phyloP scores from a whole-genome alignment of 2,888 invertebrate species.

The Rosalia funebris region DNA sequence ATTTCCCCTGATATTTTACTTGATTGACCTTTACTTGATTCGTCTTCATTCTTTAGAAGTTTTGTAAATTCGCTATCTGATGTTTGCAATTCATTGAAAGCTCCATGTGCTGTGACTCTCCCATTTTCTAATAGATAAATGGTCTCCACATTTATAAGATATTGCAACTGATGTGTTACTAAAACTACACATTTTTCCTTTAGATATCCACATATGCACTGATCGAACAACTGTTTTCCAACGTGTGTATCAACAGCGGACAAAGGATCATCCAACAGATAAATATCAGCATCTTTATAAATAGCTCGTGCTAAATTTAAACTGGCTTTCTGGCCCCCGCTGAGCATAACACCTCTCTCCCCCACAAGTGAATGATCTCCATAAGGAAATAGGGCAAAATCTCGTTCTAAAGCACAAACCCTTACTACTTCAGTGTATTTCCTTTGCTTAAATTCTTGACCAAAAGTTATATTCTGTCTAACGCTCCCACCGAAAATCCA shows the following conservation, averaged over 20 bases:
- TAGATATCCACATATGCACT: constrained; percentile 74
- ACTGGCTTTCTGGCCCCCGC: constrained; percentile 85
- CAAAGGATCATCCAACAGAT: constrained; percentile 87
- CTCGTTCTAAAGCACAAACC: constrained; percentile 75
- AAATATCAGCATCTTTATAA: constrained; percentile 84
- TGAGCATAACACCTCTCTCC: constrained; percentile 76
- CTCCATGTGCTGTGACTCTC: constrained; percentile 69
- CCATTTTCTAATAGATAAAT: constrained; percentile 69
- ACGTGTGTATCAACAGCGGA: constrained; percentile 90
- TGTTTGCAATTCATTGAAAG: constrained; percentile 75
- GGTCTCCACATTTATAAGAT: constrained; percentile 68
- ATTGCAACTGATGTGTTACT: constrained; percentile 78
- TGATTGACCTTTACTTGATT: constrained; percentile 29
- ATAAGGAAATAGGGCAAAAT: constrained; percentile 76
- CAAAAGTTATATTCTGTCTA: constrained; percentile 90
- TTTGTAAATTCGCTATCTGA: constrained; percentile 79
- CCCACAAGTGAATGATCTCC: constrained; percentile 83
- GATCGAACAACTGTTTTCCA: constrained; percentile 85
- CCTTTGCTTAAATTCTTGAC: constrained; percentile 74
- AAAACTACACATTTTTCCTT: constrained; percentile 75
- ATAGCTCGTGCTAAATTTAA: constrained; percentile 86
- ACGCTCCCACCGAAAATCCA: constrained; percentile 87
- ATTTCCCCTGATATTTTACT: constrained; percentile 1
- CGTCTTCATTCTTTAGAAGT: constrained; percentile 22
- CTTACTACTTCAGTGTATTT: constrained; percentile 74